phyloP scores from a whole-genome alignment of 2,113 vertebrate species.

The Paradisaea rubra region DNA sequence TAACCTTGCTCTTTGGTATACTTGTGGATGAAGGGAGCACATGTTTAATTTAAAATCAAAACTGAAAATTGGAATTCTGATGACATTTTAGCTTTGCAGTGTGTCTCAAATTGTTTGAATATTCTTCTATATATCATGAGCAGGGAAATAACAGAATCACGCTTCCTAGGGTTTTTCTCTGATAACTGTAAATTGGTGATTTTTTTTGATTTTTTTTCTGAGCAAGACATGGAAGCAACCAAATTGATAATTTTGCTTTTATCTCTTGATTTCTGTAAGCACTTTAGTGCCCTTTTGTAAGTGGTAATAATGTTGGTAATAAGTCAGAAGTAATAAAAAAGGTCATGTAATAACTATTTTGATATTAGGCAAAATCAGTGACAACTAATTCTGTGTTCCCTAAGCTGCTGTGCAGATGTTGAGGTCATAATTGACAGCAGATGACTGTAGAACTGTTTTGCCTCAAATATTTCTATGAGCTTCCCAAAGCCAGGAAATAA shows the following conservation, averaged over 20 bases:
- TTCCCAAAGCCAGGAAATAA: neutral
- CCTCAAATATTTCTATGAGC: neutral
- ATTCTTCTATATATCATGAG: neutral
- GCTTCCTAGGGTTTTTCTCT: neutral
- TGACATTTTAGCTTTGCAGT: neutral
- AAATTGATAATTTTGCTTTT: neutral
- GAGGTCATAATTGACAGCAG: neutral
- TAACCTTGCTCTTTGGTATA: neutral
- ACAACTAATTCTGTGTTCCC: neutral
- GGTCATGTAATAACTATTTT: neutral
- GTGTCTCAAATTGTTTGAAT: neutral
- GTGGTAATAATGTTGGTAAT: neutral
- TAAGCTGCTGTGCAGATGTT: neutral
- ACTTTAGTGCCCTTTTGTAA: neutral
- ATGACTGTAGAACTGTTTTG: neutral
- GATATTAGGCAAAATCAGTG: neutral
- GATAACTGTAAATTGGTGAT: neutral
- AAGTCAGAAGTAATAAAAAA: neutral
- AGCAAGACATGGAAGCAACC: neutral
- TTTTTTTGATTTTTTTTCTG: neutral
- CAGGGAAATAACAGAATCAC: neutral
- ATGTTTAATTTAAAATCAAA: neutral
- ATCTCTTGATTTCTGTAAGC: neutral
- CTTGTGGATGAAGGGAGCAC: neutral
- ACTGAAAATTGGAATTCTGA: neutral